These are phyloP conservation scores for Dermatophagoides farinae DNA, from an alignment of 1,140 invertebrate species.

Conservation along the genomic window DNA sequence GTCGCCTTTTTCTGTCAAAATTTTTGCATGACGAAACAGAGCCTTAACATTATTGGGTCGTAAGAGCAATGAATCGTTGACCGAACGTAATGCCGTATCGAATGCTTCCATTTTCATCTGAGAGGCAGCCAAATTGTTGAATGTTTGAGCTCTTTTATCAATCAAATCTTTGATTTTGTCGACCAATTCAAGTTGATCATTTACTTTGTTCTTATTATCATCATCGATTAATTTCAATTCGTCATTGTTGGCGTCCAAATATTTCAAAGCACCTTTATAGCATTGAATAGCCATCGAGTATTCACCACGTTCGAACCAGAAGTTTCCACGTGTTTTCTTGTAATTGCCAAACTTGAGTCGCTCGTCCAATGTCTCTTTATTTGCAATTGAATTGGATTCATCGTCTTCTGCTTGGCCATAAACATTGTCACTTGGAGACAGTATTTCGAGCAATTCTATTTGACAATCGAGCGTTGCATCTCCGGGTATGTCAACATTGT, in stretches of 20 bases:
- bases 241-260: conserved; percentile 43
- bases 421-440: conserved; percentile 37
- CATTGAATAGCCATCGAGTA: conserved; percentile 53
- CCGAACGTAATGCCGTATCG: conserved; percentile 53
- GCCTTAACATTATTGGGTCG: conserved; percentile 75
- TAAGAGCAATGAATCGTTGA: conserved; percentile 52
- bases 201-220: not conserved
- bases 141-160: conserved; percentile 54
- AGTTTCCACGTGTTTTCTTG: conserved; percentile 65
- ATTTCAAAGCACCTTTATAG: conserved; percentile 60
- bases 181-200: not conserved
- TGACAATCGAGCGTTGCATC: conserved; percentile 38
- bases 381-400: not conserved
- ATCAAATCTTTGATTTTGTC: conserved; percentile 31
- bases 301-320: conserved; percentile 60
- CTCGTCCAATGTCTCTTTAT: not conserved
- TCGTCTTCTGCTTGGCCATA: not conserved
- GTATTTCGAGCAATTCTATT: conserved; percentile 42
- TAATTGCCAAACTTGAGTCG: conserved; percentile 33
- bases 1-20: conserved; percentile 38
- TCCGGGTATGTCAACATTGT: conserved; percentile 37
- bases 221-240: conserved; percentile 10
- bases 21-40: conserved; percentile 63
- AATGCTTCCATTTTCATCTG: conserved; percentile 60
- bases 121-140: conserved; percentile 71